Conservation (phyloP, 2,113 vertebrate genomes). For the Oryzias melastigma region DNA sequence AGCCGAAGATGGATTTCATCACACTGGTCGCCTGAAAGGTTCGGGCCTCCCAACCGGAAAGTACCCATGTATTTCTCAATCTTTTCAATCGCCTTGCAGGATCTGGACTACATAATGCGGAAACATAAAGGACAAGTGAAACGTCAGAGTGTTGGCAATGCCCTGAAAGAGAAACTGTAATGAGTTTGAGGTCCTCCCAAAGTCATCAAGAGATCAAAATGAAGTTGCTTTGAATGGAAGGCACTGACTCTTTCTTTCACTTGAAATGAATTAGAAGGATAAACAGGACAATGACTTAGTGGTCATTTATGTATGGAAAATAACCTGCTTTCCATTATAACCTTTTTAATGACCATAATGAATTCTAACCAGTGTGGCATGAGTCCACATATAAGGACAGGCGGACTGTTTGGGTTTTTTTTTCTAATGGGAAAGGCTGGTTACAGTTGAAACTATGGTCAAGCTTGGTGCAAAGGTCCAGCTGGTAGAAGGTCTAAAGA, state of each 20-base stretch:
- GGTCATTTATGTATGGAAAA: slow-evolving; percentile 55
- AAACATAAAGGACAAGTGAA: slow-evolving; percentile 41
- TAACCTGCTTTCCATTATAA: slow-evolving; percentile 54
- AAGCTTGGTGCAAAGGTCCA: too few relatives aligned
- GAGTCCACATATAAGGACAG: too few relatives aligned
- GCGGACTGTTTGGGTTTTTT: too few relatives aligned
- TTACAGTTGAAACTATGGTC: too few relatives aligned
- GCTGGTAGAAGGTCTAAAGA: too few relatives aligned
- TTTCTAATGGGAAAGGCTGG: too few relatives aligned
- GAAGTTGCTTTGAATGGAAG: slow-evolving; percentile 44
- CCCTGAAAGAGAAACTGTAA: slow-evolving; percentile 44
- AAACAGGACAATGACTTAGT: slow-evolving; percentile 58
- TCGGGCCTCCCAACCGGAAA: slow-evolving; percentile 34
- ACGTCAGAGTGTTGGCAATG: slow-evolving; percentile 25
- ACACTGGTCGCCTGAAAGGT: slow-evolving; percentile 17
- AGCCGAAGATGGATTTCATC: slow-evolving; percentile 56
- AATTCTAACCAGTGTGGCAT: too few relatives aligned
- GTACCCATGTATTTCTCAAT: slow-evolving; percentile 24
- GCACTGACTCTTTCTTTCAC: slow-evolving; percentile 47
- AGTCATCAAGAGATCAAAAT: slow-evolving; percentile 53
- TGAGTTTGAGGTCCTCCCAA: slow-evolving; percentile 38
- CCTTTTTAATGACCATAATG: slow-evolving; percentile 36
- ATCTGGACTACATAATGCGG: slow-evolving; percentile 41
- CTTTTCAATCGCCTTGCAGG: slow-evolving; percentile 27
- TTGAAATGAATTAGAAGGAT: slow-evolving; percentile 49